A percentile compares a stretch with the other conserved stretches of the same genome.
Evolutionary conservation across 2,113 vertebrate genomes (phyloP).

Genomic region (Bungarus multicinctus): DNA sequence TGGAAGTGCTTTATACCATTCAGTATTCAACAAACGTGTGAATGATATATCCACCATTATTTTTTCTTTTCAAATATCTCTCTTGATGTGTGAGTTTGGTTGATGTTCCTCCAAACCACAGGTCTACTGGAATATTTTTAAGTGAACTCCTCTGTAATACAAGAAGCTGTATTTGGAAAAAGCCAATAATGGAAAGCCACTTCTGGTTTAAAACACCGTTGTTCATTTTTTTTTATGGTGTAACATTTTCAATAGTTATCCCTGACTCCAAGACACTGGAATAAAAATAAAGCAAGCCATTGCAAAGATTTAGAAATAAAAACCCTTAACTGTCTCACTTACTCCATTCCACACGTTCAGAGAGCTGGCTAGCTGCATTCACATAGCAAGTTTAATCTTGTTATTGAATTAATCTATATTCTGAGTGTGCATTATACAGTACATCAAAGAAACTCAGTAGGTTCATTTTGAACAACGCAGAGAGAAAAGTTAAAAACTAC

Average conservation of each 20-base stretch:
- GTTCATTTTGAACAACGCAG: not conserved
- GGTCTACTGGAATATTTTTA: not conserved
- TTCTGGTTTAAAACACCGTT: not conserved
- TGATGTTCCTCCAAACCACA: not conserved
- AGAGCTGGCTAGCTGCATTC: not conserved
- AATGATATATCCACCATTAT: not conserved
- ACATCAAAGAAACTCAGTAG: not conserved
- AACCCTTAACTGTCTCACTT: not conserved
- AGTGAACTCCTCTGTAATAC: not conserved
- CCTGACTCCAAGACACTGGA: not conserved
- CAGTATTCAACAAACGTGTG: not conserved
- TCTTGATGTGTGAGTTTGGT: not conserved
- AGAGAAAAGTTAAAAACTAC: not conserved
- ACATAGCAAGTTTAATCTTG: not conserved
- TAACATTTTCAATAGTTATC: not conserved
- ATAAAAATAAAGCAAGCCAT: not conserved
- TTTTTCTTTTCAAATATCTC: not conserved
- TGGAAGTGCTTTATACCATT: not conserved
- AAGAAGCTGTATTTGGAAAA: not conserved
- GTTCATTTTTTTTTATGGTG: not conserved
- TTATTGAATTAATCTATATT: not conserved
- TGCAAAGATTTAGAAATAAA: not conserved
- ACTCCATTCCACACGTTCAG: rapidly evolving
- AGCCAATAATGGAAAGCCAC: not conserved
- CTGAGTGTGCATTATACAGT: not conserved